Base-by-base conservation (phyloP, 2,113 vertebrate species). In the Ovis canadensis region DNA sequence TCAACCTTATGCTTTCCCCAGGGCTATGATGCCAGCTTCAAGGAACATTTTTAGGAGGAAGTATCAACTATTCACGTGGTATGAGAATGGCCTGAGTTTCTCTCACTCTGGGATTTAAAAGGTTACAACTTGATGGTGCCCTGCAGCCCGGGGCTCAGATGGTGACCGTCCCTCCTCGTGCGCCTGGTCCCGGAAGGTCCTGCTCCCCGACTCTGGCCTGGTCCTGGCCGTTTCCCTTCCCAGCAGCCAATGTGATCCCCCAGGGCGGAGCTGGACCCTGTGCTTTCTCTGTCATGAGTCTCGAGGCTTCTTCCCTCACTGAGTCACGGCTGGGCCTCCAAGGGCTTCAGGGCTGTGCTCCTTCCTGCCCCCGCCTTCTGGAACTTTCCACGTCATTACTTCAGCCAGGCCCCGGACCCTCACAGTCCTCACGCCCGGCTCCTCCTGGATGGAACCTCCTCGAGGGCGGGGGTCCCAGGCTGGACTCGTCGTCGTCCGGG, bases 21-120 rank as follows among this genome's bases (percentile, higher is more conserved):
- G 2, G 3, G 7, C 77, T 7, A 21, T 0, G 60, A 31, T 6
- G 33, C 50, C 52, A 25, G 52, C 78, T 40, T 33, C 27, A 50
- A 33, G 60, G 16, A 50, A 33, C 6, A 27, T 40, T 52, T 59
- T 84, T 4, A 6, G 43, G 25, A 52, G 54, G 5, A 23, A 7
- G n/a, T 14, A 7, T 14, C 1, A 54, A 0, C n/a, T 45, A 27
- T 3, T 40, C 0, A 2, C 0, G 25, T 31, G 13, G 52, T 2
- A 17, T 36, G 14, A 50, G 82, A 33, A 40, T 6, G 9, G 36
- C 57, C 90, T 19, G 29, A 59, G 78, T 15, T 13, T n/a, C 15
- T 59, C 19, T 82, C 33, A 3, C 27, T 45, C 45, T 16, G 27
- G 27, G 45, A 45, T 54, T 45, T 9, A 5, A 7, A 14, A 40